Evolutionary conservation across 2,113 vertebrate species (phyloP).

Genomic region (Rhombomys opimus): DNA sequence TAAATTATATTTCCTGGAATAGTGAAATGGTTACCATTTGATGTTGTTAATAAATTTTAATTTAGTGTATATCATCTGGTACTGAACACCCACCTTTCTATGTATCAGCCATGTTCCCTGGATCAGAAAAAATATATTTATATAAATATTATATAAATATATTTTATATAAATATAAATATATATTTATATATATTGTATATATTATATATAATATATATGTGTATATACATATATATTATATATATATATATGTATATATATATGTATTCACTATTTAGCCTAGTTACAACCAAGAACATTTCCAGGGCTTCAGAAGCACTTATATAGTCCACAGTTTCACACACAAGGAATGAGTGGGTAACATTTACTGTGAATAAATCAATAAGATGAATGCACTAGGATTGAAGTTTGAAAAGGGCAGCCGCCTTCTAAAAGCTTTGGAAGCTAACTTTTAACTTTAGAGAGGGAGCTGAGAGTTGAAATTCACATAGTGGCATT

Average conservation of each 20-base stretch:
- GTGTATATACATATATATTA: not conserved
- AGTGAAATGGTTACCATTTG: constrained; percentile 38
- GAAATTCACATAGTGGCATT: constrained; percentile 80
- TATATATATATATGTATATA: not conserved
- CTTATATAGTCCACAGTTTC: constrained; percentile 67
- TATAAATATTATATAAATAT: no score
- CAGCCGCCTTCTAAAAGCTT: constrained; percentile 83
- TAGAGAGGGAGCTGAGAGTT: constrained; percentile 74
- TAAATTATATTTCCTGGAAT: constrained; percentile 58
- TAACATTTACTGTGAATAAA: constrained; percentile 84
- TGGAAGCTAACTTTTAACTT: constrained; percentile 83
- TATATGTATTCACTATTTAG: constrained; percentile 9
- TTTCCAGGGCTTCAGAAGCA: constrained; percentile 74
- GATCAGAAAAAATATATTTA: not conserved
- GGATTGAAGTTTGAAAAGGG: constrained; percentile 85
- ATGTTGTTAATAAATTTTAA: constrained; percentile 44
- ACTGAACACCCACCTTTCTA: not conserved
- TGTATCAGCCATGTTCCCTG: not conserved
- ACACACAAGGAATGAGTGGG: constrained; percentile 65
- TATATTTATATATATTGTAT: no score
- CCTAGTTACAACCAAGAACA: constrained; percentile 47
- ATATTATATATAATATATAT: no score
- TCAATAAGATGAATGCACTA: constrained; percentile 84
- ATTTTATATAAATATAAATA: no score
- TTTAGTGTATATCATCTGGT: constrained; percentile 18